phyloP scores from a whole-genome alignment of 2,888 invertebrate genomes.

The Hypomecis atomaria region DNA sequence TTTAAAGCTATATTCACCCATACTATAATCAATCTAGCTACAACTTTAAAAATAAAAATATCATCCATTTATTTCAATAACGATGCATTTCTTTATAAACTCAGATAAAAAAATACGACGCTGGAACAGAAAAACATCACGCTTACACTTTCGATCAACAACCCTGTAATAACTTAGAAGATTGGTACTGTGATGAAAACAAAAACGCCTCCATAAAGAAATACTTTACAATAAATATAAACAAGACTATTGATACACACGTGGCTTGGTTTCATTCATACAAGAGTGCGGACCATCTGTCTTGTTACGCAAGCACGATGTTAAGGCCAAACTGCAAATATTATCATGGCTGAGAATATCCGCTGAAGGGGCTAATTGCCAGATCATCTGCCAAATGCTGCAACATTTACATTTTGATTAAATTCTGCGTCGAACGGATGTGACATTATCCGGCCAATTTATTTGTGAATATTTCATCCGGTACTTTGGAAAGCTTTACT shows the following conservation, averaged over 20 bases:
- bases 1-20: too few relatives aligned
- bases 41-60: too few relatives aligned
- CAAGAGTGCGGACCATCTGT: slow-evolving; percentile 55
- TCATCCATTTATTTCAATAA: too few relatives aligned
- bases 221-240: not conserved
- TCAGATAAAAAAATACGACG: too few relatives aligned
- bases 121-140: too few relatives aligned
- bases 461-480: slow-evolving; percentile 8
- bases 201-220: not conserved
- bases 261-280: slow-evolving; percentile 60
- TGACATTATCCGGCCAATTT: slow-evolving; percentile 13
- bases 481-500: not conserved
- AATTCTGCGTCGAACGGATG: slow-evolving; percentile 13
- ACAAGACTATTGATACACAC: slow-evolving; percentile 25
- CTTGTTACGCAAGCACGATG: slow-evolving; percentile 55
- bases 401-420: slow-evolving; percentile 50
- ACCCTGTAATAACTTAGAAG: too few relatives aligned
- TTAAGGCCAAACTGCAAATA: slow-evolving; percentile 41
- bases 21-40: too few relatives aligned
- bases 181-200: too few relatives aligned
- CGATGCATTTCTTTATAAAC: too few relatives aligned
- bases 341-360: slow-evolving; percentile 40
- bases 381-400: slow-evolving; percentile 46
- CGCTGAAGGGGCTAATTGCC: slow-evolving; percentile 70
- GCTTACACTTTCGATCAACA: too few relatives aligned